phyloP scores from a whole-genome alignment of 1,140 invertebrate species.

The Ceratoteleas bidentatus region DNA sequence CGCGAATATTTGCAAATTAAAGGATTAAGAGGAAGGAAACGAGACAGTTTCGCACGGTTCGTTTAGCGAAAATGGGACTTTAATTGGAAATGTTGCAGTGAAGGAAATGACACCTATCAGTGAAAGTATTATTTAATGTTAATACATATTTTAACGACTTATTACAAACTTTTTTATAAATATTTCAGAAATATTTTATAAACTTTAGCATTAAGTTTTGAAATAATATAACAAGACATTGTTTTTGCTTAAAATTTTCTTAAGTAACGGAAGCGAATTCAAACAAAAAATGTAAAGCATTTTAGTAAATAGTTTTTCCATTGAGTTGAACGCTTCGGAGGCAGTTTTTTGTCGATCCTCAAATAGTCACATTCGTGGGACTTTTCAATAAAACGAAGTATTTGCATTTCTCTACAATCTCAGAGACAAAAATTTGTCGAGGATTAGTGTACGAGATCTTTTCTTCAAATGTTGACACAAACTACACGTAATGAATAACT shows the following conservation, averaged over 20 bases:
- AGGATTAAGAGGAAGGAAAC: constrained; percentile 15
- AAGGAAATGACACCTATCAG: not conserved
- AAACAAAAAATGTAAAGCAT: too few species aligned
- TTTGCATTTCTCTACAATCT: constrained; percentile 41
- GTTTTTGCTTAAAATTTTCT: too few species aligned
- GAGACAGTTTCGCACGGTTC: constrained; percentile 42
- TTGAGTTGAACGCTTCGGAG: not conserved
- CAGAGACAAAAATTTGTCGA: constrained; percentile 34
- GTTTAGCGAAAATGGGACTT: constrained; percentile 34
- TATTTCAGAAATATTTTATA: too few species aligned
- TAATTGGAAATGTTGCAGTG: constrained; percentile 17
- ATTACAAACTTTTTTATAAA: too few species aligned
- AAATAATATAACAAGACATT: too few species aligned
- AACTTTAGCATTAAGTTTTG: too few species aligned
- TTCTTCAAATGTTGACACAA: constrained; percentile 39
- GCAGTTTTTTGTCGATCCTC: not conserved
- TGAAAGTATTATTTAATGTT: too few species aligned
- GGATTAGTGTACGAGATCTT: constrained; percentile 31
- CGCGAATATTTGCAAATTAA: constrained; percentile 33
- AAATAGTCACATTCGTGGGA: constrained; percentile 29
- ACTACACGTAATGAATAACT: constrained; percentile 8
- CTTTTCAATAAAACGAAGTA: constrained; percentile 43
- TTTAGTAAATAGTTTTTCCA: too few species aligned
- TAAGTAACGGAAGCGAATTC: too few species aligned
- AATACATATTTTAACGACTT: too few species aligned